These are phyloP conservation scores for Tolypeutes matacus DNA, from an alignment of 2,797 vertebrate species.

Conservation along the genomic window DNA sequence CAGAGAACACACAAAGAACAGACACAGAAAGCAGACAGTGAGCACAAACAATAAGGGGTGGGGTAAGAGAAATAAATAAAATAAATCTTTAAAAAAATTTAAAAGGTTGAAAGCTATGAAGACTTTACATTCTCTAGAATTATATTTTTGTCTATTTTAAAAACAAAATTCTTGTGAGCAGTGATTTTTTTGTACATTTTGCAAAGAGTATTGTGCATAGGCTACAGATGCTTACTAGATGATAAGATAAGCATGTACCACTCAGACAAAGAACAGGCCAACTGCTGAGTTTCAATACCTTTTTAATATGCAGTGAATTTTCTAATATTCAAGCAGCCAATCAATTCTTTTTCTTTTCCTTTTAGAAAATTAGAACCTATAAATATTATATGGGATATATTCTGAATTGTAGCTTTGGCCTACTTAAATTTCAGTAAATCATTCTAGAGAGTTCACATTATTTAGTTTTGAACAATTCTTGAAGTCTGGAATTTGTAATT, in stretches of 20 bases:
- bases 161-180: background rate
- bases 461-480: conserved; percentile 56
- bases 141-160: background rate
- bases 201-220: background rate
- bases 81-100: too few relatives aligned
- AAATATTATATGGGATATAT: background rate
- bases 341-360: background rate
- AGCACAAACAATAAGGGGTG: too few relatives aligned
- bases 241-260: background rate
- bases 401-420: conserved; percentile 18
- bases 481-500: conserved; percentile 36
- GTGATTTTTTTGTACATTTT: background rate
- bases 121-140: conserved; percentile 22
- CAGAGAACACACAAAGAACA: too few relatives aligned
- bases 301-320: conserved; percentile 11
- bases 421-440: conserved; percentile 50
- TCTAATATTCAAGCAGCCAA: conserved; percentile 3
- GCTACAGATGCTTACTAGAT: background rate
- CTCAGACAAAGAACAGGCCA: background rate
- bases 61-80: too few relatives aligned
- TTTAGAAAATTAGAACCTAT: background rate
- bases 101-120: background rate
- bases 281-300: background rate
- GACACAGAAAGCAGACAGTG: too few relatives aligned
- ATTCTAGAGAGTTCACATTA: background rate